phyloP scores from a whole-genome alignment of 1,140 invertebrate genomes.

The Rhizoglyphus robini region DNA sequence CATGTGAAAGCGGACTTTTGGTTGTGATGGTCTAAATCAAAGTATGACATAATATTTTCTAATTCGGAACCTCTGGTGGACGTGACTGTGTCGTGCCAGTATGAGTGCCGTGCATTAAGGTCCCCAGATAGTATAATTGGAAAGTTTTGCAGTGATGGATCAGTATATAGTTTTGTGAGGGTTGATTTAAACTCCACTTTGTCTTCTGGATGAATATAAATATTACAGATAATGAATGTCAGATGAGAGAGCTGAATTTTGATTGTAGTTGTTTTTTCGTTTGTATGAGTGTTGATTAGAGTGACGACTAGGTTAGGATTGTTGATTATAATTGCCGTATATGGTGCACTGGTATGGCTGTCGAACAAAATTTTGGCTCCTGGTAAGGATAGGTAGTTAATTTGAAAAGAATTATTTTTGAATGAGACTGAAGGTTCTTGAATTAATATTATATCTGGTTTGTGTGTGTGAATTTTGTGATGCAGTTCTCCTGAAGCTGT shows the following conservation, averaged over 20 bases:
- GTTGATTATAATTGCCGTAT: not conserved
- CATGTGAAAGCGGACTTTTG: not conserved
- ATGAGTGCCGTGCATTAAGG: not conserved
- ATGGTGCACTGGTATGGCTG: no score
- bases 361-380: not conserved
- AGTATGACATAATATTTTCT: not conserved
- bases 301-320: not conserved
- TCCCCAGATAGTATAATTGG: not conserved
- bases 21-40: not conserved
- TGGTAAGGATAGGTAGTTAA: not conserved
- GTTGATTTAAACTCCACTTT: not conserved
- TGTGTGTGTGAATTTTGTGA: not conserved
- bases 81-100: not conserved
- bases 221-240: not conserved
- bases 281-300: not conserved
- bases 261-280: not conserved
- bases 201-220: not conserved
- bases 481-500: not conserved
- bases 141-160: not conserved
- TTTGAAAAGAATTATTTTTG: not conserved
- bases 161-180: not conserved
- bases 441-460: not conserved
- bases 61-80: not conserved
- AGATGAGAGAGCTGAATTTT: not conserved
- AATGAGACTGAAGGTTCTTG: not conserved